Evolutionary conservation across 2,888 invertebrate species (phyloP).

Genomic region (Herminia tarsipennalis): DNA sequence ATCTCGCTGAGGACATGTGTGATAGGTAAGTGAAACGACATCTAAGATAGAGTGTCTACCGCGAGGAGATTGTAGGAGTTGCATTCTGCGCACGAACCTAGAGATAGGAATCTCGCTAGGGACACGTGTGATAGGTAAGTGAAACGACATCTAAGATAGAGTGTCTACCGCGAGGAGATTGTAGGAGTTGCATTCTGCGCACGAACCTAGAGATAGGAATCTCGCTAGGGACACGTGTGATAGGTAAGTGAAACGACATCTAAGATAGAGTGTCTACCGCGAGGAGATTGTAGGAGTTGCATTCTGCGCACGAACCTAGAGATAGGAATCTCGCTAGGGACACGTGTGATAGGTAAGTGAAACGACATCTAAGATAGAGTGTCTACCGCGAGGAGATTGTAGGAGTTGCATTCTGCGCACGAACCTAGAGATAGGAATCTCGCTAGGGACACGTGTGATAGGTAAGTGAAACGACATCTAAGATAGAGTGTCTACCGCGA

Average conservation of each 20-base stretch:
- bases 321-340: constrained; percentile 93
- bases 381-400: constrained; percentile 86
- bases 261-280: constrained; percentile 86
- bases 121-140: constrained; percentile 86
- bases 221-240: constrained; percentile 91
- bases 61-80: constrained; percentile 89
- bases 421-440: constrained; percentile 94
- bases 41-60: constrained; percentile 86
- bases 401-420: constrained; percentile 85
- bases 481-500: constrained; percentile 85
- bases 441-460: constrained; percentile 90
- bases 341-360: constrained; percentile 84
- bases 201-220: constrained; percentile 93
- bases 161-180: constrained; percentile 87
- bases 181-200: constrained; percentile 86
- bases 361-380: constrained; percentile 82
- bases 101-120: constrained; percentile 93
- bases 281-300: constrained; percentile 88
- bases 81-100: constrained; percentile 87
- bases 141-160: constrained; percentile 76
- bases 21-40: constrained; percentile 44
- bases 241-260: constrained; percentile 62
- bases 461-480: constrained; percentile 78
- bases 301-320: constrained; percentile 88
- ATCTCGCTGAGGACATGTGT: constrained; percentile 92